These are phyloP conservation scores for Pyrgus malvae DNA, from an alignment of 2,888 invertebrate genomes.

Conservation along the genomic window DNA sequence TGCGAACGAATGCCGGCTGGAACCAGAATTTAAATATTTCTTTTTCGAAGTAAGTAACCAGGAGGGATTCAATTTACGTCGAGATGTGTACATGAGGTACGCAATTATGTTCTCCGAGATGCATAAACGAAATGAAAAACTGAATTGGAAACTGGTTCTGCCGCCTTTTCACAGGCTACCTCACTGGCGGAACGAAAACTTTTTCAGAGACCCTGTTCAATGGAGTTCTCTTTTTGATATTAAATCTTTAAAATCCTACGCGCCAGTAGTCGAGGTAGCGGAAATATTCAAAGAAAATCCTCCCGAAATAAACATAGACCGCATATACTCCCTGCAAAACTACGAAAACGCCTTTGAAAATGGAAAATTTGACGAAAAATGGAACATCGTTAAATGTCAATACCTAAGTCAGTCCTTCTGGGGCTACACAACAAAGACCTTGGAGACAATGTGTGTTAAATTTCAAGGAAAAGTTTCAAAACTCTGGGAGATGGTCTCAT, in stretches of 20 bases:
- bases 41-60: slow-evolving; percentile 97
- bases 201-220: slow-evolving; percentile 83
- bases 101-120: slow-evolving; percentile 91
- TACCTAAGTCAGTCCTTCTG: slow-evolving; percentile 81
- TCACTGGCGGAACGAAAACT: slow-evolving; percentile 89
- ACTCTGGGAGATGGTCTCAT: slow-evolving; percentile 81
- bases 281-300: slow-evolving; percentile 82
- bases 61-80: slow-evolving; percentile 97
- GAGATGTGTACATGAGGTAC: slow-evolving; percentile 97
- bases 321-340: slow-evolving; percentile 91
- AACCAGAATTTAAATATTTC: slow-evolving; percentile 82
- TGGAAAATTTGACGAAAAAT: slow-evolving; percentile 92
- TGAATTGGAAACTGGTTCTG: slow-evolving; percentile 86
- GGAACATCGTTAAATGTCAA: slow-evolving; percentile 82
- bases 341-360: slow-evolving; percentile 92
- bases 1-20: neutral
- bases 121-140: slow-evolving; percentile 68
- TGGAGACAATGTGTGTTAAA: slow-evolving; percentile 89
- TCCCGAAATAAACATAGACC: slow-evolving; percentile 82
- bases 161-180: slow-evolving; percentile 96
- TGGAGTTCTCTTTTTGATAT: slow-evolving; percentile 96
- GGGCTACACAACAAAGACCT: slow-evolving; percentile 67
- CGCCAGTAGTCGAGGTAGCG: slow-evolving; percentile 93
- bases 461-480: slow-evolving; percentile 90
- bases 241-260: slow-evolving; percentile 87